A percentile compares a stretch with the other conserved stretches of the same genome.
Conservation (phyloP, 2,113 vertebrate genomes). For the Lipotes vexillifer region DNA sequence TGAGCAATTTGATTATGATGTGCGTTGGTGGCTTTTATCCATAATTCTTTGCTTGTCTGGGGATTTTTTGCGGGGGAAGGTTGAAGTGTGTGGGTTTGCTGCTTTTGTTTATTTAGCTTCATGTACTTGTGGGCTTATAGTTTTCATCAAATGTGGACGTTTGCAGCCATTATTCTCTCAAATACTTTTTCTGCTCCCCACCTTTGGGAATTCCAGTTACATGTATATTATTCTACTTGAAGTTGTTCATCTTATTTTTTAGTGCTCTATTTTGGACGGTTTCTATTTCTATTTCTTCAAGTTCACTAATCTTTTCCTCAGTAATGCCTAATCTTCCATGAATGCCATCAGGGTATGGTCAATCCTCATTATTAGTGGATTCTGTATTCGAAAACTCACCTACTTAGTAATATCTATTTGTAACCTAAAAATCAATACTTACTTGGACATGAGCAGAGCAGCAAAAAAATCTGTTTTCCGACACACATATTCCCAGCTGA, state of each 20-base stretch:
- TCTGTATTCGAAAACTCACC: neutral
- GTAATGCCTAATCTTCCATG: neutral
- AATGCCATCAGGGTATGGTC: neutral
- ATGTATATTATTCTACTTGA: neutral
- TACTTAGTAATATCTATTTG: neutral
- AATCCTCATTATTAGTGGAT: neutral
- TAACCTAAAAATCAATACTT: neutral
- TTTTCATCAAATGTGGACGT: neutral
- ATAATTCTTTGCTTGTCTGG: neutral
- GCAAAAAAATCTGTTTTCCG: neutral
- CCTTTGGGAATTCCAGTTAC: neutral
- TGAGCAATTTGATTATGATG: neutral
- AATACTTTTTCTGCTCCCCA: neutral
- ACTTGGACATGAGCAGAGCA: neutral
- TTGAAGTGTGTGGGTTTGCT: neutral
- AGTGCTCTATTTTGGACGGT: neutral
- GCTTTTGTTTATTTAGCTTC: neutral
- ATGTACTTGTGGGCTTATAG: neutral
- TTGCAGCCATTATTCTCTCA: neutral
- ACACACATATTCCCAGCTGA: neutral
- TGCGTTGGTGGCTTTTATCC: neutral
- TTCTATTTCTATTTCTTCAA: neutral
- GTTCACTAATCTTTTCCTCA: neutral
- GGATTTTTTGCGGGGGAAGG: neutral
- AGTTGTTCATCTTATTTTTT: neutral